Conservation (phyloP, 92 coral and sea anemone genomes). For the Montipora capitata region DNA sequence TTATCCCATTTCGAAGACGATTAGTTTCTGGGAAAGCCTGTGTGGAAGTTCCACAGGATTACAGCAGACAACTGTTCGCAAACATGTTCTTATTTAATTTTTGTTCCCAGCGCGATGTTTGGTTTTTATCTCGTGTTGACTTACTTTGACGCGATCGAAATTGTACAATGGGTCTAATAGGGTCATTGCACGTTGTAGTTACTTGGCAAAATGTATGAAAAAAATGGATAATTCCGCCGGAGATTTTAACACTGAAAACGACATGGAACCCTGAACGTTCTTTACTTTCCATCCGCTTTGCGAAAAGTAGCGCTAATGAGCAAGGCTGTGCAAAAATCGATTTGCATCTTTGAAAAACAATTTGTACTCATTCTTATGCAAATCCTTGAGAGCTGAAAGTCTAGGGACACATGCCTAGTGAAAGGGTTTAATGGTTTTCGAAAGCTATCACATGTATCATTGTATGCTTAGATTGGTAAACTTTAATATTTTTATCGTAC, state of each 20-base stretch:
- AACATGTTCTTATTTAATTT: not conserved
- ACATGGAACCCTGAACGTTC: no score
- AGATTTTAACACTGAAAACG: no score
- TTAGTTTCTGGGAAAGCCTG: no score
- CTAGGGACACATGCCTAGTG: constrained; percentile 13
- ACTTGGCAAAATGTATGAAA: no score
- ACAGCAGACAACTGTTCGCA: not conserved
- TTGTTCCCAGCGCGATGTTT: not conserved
- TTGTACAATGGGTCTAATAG: no score
- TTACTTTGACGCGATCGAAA: not conserved
- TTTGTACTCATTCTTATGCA: constrained; percentile 29
- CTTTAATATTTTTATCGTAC: not conserved
- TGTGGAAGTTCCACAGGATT: not conserved
- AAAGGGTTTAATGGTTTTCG: not conserved
- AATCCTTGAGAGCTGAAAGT: not conserved
- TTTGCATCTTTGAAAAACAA: constrained; percentile 55
- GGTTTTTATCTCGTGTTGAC: no score
- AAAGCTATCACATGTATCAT: not conserved
- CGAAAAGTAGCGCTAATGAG: not conserved
- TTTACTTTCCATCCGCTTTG: no score
- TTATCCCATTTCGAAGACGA: no score
- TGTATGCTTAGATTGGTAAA: no score
- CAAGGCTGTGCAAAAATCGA: not conserved
- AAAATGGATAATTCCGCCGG: no score
- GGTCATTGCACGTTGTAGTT: no score